Percentiles rank a stretch among this genome's conserved stretches.
phyloP scores from a whole-genome alignment of 2,888 invertebrate genomes.

The Myopa tessellatipennis region DNA sequence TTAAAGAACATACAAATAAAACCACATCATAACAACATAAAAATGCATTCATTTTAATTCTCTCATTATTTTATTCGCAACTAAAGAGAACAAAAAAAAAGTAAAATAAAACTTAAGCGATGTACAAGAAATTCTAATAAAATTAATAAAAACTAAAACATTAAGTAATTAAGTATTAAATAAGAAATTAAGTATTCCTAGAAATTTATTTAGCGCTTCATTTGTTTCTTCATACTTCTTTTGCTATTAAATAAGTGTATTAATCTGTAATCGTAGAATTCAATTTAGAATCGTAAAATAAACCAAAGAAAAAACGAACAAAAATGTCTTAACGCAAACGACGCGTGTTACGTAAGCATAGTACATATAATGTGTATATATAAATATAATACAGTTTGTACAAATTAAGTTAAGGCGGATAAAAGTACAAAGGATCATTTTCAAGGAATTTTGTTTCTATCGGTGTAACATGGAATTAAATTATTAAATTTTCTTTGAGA shows the following conservation, averaged over 20 bases:
- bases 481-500: constrained; percentile 35
- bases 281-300: constrained; percentile 26
- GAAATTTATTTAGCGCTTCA: constrained; percentile 42
- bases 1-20: not conserved
- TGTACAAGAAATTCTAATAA: not conserved
- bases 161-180: not conserved
- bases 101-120: not conserved
- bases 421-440: constrained; percentile 41
- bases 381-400: constrained; percentile 66
- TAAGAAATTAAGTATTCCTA: constrained; percentile 28
- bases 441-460: constrained; percentile 17
- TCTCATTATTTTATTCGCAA: constrained; percentile 17
- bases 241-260: constrained; percentile 34
- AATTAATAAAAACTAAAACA: constrained; percentile 6
- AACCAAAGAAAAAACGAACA: constrained; percentile 45
- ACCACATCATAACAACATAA: not conserved
- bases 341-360: constrained; percentile 48
- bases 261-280: not conserved
- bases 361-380: constrained; percentile 47
- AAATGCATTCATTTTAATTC: not conserved
- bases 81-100: not conserved
- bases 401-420: constrained; percentile 57
- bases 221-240: constrained; percentile 11
- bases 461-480: constrained; percentile 7
- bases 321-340: constrained; percentile 31